A percentile compares a stretch with the other conserved stretches of the same genome.
These are phyloP conservation scores for Drepanosiphum platanoidis DNA, from an alignment of 2,888 invertebrate species.

Conservation along the genomic window DNA sequence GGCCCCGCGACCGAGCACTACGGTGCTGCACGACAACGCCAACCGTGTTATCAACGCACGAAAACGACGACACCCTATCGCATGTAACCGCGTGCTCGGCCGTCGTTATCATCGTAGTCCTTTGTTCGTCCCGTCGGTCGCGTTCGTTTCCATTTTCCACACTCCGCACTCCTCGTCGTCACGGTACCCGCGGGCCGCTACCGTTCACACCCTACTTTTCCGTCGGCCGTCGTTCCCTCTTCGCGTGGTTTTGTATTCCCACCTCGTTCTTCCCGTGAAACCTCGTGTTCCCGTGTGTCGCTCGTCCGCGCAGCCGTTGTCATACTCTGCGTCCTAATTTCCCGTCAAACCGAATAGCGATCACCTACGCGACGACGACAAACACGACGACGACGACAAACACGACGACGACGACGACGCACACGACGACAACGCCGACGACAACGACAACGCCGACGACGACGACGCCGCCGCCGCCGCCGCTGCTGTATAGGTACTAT, in stretches of 20 bases:
- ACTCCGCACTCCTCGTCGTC: no score
- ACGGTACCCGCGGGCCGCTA: no score
- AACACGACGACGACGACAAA: neutral
- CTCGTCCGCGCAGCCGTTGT: no score
- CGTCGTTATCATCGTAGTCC: neutral
- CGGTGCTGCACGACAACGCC: no score
- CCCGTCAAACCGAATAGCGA: no score
- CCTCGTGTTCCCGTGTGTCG: no score
- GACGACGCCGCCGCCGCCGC: neutral
- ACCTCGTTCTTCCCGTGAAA: no score
- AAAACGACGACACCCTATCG: slow-evolving; percentile 1
- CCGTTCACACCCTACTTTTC: neutral
- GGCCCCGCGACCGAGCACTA: no score
- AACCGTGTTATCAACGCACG: no score
- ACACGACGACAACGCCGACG: neutral
- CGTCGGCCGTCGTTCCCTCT: neutral
- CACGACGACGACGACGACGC: neutral
- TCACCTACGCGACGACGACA: no score
- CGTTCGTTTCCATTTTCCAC: neutral
- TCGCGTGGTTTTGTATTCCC: neutral
- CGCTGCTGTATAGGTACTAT: no score
- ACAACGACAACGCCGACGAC: neutral
- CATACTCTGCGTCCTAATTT: no score
- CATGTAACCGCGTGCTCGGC: neutral
- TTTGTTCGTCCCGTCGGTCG: neutral